Conservation (phyloP, 2,113 vertebrate species). For the Pogona vitticeps region DNA sequence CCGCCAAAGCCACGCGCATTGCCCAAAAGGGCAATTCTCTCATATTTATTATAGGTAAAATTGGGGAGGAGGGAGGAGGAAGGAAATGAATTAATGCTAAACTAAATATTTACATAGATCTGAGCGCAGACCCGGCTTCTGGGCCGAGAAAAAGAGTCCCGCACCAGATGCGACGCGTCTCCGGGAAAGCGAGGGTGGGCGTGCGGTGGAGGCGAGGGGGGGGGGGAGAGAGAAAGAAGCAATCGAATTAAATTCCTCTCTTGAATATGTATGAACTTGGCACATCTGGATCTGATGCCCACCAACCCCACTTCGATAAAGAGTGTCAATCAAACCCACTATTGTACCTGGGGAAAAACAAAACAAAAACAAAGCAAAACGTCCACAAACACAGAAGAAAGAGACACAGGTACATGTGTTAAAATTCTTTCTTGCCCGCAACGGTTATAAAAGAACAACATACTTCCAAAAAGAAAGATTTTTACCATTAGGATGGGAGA, state of each 20-base stretch:
- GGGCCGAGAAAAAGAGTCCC: neutral
- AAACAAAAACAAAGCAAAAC: too few relatives aligned
- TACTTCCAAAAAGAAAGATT: neutral
- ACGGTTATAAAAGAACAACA: too few relatives aligned
- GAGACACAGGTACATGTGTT: too few relatives aligned
- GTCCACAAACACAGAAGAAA: too few relatives aligned
- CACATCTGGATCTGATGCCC: conserved; percentile 11
- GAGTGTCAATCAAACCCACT: neutral
- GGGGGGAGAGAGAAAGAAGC: neutral
- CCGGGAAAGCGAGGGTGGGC: neutral
- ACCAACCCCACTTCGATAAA: neutral
- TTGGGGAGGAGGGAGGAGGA: neutral
- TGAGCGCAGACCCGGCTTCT: conserved; percentile 23
- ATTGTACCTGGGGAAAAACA: neutral
- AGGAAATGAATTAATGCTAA: conserved; percentile 53
- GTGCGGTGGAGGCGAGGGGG: neutral
- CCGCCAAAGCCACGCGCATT: conserved; percentile 37
- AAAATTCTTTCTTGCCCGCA: too few relatives aligned
- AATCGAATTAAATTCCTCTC: conserved; percentile 3
- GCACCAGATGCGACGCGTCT: neutral
- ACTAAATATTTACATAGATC: conserved; percentile 70
- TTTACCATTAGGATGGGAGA: neutral
- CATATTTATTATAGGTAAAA: conserved; percentile 53
- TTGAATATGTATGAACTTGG: conserved; percentile 5
- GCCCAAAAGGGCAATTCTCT: conserved; percentile 46